Evolutionary conservation across 2,113 vertebrate genomes (phyloP).

Genomic region (Cololabis saira): DNA sequence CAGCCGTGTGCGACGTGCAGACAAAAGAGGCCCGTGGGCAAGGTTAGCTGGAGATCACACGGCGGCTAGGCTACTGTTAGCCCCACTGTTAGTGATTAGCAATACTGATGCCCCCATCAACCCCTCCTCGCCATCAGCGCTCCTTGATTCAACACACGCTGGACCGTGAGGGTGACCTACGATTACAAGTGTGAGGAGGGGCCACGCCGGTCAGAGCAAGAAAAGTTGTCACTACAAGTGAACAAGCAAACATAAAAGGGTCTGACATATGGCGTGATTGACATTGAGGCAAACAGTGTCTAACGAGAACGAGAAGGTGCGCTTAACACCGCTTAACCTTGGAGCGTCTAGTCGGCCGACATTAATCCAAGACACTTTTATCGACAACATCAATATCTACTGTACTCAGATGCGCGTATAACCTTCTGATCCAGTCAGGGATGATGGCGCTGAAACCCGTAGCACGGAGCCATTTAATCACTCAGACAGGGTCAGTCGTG

Average conservation of each 20-base stretch:
- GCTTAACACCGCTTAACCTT: constrained; percentile 84
- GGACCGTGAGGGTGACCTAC: constrained; percentile 88
- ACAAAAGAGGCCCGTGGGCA: constrained; percentile 94
- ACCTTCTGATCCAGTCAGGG: constrained; percentile 68
- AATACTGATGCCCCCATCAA: constrained; percentile 50
- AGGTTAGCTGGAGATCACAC: constrained; percentile 98
- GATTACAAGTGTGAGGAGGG: constrained; percentile 47
- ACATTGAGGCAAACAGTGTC: constrained; percentile 79
- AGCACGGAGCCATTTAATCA: constrained; percentile 60
- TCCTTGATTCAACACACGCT: constrained; percentile 88
- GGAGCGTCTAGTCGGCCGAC: constrained; percentile 79
- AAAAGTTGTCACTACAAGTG: constrained; percentile 74
- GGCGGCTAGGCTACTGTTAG: constrained; percentile 72
- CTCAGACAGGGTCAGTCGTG: constrained; percentile 64
- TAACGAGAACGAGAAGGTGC: constrained; percentile 69
- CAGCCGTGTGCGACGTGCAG: constrained; percentile 77
- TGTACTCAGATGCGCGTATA: constrained; percentile 49
- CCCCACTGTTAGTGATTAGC: constrained; percentile 72
- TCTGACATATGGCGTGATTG: constrained; percentile 81
- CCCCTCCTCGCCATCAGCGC: constrained; percentile 64
- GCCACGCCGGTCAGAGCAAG: constrained; percentile 30
- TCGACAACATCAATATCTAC: constrained; percentile 76
- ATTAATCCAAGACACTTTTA: constrained; percentile 75
- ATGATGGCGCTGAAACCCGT: constrained; percentile 53
- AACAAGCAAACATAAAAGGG: constrained; percentile 88